A percentile compares a stretch with the other conserved stretches of the same genome.
Conservation (phyloP, 2,888 invertebrate species). For the Drosophila aldrichi region DNA sequence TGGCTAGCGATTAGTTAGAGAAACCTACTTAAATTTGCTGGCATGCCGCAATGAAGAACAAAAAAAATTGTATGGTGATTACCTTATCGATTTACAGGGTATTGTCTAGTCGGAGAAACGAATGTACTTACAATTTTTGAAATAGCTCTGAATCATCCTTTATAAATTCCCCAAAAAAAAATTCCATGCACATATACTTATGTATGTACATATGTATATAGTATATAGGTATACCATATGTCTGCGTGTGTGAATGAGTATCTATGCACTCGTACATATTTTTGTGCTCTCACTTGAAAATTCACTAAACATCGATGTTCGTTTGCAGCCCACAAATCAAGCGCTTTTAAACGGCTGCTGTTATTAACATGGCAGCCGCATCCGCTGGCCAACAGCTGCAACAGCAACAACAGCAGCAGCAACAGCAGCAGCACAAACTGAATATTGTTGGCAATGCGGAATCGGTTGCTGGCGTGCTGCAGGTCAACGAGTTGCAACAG, state of each 20-base stretch:
- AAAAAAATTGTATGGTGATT: background rate
- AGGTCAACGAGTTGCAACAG: conserved; percentile 67
- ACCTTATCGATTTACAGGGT: background rate
- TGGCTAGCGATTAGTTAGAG: background rate
- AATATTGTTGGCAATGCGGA: conserved; percentile 74
- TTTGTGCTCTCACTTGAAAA: conserved; percentile 10
- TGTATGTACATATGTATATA: background rate
- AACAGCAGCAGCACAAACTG: conserved; percentile 79
- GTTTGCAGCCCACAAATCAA: conserved; percentile 60
- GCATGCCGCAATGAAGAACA: too few species aligned
- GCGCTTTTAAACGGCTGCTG: conserved; percentile 60
- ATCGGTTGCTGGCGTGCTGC: conserved; percentile 64
- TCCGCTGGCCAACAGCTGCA: conserved; percentile 84
- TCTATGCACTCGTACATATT: background rate
- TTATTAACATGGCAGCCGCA: conserved; percentile 84
- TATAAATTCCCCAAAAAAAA: background rate
- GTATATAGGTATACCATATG: background rate
- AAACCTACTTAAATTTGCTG: background rate
- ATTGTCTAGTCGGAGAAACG: background rate
- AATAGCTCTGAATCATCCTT: conserved; percentile 17
- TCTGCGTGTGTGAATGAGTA: background rate
- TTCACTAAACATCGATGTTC: conserved; percentile 18
- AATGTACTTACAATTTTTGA: background rate
- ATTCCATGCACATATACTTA: background rate
- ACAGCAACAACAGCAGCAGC: conserved; percentile 67